Base-by-base conservation (phyloP, 2,797 vertebrate species). In the Enteromius treurensis region DNA sequence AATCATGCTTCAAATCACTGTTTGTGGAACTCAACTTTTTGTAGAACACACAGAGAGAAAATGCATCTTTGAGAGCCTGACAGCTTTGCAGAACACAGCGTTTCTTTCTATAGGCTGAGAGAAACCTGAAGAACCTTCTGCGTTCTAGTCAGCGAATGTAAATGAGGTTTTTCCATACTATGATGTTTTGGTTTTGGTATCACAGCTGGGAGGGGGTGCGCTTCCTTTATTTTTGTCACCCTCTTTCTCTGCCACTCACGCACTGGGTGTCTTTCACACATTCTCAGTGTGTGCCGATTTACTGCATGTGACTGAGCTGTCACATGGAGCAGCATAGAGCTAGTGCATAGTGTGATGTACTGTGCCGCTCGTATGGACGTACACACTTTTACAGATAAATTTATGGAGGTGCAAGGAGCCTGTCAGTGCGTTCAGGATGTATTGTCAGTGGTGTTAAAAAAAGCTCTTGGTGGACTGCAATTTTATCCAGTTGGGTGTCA, bases 271-370 rank as follows among this genome's bases (percentile, higher is more conserved):
- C 70, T 77, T 45, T 75, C 67, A n/a, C 67, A 37, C 60, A 19
- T 75, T 78, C 77, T 34, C 64, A 45, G 29, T 73, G 55, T 75
- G 64, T 77, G 40, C 80, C 11, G 42, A 53, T 74, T 74, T 69
- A 40, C 19, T 29, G 49, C 86, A 86, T 80, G 87, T 88, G 86
- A 88, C 73, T 71, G n/a, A 32, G 60, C 32, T 49, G 75, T 86
- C 85, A 87, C 86, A 78, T 84, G 81, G 53, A 55, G n/a, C 40
- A 45, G 58, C 4, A 23, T 82, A 34, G 53, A 86, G 70, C 77
- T 82, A 65, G 23, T 70, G 11, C 47, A 21, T 47, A 76, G 15
- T n/a, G 45, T 49, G 15, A 64, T 74, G 55, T 60, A 40, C 74
- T 77, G 21, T 62, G 69, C 79, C 62, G 60, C 17, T 37, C 60